Conservation (phyloP, 2,888 invertebrate species). For the Deilephila porcellus region DNA sequence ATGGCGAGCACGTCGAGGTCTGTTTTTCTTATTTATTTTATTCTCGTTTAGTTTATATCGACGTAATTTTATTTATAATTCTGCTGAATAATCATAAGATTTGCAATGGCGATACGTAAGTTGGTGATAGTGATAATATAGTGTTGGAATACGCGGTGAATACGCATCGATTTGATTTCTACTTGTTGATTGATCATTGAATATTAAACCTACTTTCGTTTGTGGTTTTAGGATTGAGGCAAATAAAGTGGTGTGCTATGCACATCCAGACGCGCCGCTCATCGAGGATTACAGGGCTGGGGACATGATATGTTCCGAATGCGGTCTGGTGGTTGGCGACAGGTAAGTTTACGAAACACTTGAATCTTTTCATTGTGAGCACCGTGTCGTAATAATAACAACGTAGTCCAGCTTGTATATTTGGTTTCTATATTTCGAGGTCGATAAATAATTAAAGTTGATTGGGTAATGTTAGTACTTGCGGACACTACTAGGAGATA, state of each 20-base stretch:
- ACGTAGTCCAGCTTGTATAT: conserved; percentile 52
- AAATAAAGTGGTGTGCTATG: conserved; percentile 94
- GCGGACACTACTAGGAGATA: too few species aligned
- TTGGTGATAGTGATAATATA: conserved; percentile 48
- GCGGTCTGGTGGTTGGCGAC: conserved; percentile 99
- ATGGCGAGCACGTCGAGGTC: conserved; percentile 89
- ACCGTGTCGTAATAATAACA: conserved; percentile 55
- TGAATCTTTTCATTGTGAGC: conserved; percentile 53
- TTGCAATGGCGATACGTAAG: conserved; percentile 60
- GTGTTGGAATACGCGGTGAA: conserved; percentile 43
- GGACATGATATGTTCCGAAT: conserved; percentile 99
- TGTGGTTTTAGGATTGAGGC: conserved; percentile 86
- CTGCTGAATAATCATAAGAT: conserved; percentile 55
- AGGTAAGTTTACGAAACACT: conserved; percentile 86
- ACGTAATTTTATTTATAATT: conserved; percentile 50
- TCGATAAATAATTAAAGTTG: conserved; percentile 38
- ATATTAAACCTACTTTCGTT: conserved; percentile 66
- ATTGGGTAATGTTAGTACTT: conserved; percentile 18
- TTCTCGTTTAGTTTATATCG: conserved; percentile 55
- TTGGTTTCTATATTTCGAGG: conserved; percentile 60
- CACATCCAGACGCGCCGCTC: conserved; percentile 97
- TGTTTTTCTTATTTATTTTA: conserved; percentile 75
- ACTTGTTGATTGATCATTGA: conserved; percentile 64
- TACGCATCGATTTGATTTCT: conserved; percentile 61
- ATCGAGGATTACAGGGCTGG: conserved; percentile 99